Percentiles rank a stretch among this genome's conserved stretches.
These are phyloP conservation scores for Silurus lanzhouensis DNA, from an alignment of 2,797 vertebrate species.

Conservation along the genomic window DNA sequence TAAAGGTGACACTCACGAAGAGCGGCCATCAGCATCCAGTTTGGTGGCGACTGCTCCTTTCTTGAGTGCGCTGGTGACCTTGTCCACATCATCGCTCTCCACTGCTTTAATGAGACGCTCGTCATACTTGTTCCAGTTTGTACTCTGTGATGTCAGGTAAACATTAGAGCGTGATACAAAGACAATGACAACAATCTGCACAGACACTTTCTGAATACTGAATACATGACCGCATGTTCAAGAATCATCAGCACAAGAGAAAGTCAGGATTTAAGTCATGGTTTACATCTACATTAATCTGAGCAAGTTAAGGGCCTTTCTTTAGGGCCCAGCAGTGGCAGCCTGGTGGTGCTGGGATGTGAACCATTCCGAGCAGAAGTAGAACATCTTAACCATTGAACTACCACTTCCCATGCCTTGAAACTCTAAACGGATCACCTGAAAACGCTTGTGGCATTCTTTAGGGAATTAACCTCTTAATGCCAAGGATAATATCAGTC, in stretches of 20 bases:
- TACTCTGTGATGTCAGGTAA: slow-evolving; percentile 68
- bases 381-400: no score
- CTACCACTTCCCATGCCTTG: no score
- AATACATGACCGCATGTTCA: background rate
- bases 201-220: background rate
- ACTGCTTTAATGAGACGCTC: slow-evolving; percentile 96
- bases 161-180: background rate
- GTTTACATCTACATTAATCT: background rate
- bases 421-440: background rate
- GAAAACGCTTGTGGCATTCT: background rate
- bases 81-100: slow-evolving; percentile 90
- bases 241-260: background rate
- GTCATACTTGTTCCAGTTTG: slow-evolving; percentile 97
- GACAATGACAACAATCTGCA: background rate
- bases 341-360: no score
- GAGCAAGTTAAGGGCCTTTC: no score
- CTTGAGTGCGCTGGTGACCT: slow-evolving; percentile 88
- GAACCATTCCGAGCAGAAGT: no score
- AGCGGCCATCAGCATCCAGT: slow-evolving; percentile 90
- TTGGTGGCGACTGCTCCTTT: slow-evolving; percentile 91
- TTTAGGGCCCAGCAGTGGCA: no score
- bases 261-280: background rate
- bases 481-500: background rate
- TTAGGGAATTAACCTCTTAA: background rate
- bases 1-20: slow-evolving; percentile 80